Evolutionary conservation across 2,888 invertebrate species (phyloP), one percentile per base, ranked within the genome.

Genomic region (Nipponacmea schrenckii): DNA sequence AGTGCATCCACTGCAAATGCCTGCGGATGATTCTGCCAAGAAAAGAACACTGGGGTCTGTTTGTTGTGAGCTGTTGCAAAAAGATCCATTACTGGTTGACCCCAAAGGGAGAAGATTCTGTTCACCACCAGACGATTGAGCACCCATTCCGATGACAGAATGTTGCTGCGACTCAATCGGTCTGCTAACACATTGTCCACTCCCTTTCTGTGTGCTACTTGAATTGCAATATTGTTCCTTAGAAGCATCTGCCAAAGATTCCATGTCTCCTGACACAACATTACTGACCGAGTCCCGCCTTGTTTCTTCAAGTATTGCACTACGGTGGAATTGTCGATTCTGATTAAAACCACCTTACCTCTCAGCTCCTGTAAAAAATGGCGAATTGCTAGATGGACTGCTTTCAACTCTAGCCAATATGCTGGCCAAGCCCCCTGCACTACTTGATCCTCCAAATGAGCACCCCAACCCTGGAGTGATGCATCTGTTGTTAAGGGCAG

Each of bases 161-260:
- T n/a, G n/a, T n/a, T n/a, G n/a, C n/a, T n/a, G n/a, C n/a, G n/a
- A n/a, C n/a, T n/a, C n/a, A n/a, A n/a, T n/a, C n/a, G n/a, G n/a
- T n/a, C n/a, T n/a, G n/a, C n/a, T n/a, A n/a, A n/a, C n/a, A n/a
- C 46, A 62, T 77, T 78, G 50, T 70, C 56, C 15, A 39, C 64
- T n/a, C 74, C 75, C 67, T 24, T 17, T 14, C 75, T 74, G 67
- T 77, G 75, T 14, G 62, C 74, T 67, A 76, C 75, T 64, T 71
- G 70, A 46, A 77, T 44, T 17, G n/a, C 17, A 10, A 78, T 72
- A 4, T 77, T 62, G 73, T 73, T 67, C 12, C 68, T 27, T 14
- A 73, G 31, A 26, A 68, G 72, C 44, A 71, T 27, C 24, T 68
- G 63, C 74, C 74, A 75, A 31, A 67, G 27, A n/a, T 67, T 17